Base-by-base conservation (phyloP, 2,113 vertebrate genomes). In the Theristicus caerulescens region DNA sequence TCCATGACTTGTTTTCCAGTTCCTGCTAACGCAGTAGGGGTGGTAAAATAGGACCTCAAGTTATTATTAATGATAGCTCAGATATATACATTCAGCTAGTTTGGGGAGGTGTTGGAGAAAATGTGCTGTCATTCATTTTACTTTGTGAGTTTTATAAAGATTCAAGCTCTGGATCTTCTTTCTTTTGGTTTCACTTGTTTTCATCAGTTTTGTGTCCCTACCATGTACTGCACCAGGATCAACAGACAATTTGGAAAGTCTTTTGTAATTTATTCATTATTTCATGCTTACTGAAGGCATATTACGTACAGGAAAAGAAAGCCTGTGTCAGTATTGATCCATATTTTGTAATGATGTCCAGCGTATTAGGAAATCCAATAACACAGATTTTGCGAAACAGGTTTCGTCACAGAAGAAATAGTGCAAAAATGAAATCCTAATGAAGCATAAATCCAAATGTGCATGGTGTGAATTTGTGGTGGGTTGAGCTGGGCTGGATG, bases 231-330 rank as follows among this genome's bases (percentile, higher is more conserved):
- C 54, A 78, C 36, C 64, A 87, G 81, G 79, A 98, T 98, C 97
- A 90, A 98, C 96, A 97, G 29, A 88, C 62, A 95, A 94, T 97
- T 96, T 97, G 82, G 67, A 95, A 97, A 95, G 90, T 93, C 54
- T 91, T 93, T 92, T 95, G 61, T 96, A 96, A 97, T 97, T 96
- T 97, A 97, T 96, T 97, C 70, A 94, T 94, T 93, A 96, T 83
- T 97, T 93, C 34, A 61, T 90, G 73, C 86, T 95, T 89, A 84
- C 62, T 87, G 64, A 96, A 93, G 84, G 36, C 47, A 69, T 86
- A 96, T 96, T 91, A 91, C 59, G 62, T 42, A 58, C 11, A 83
- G 26, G 74, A 95, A 97, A 92, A 82, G 67, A 83, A 93, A 82
- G 72, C 24, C 88, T 95, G 16, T 82, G 72, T 89, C 57, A 49